Base-by-base conservation (phyloP, 2,797 vertebrate genomes). In the Carduelis carduelis region DNA sequence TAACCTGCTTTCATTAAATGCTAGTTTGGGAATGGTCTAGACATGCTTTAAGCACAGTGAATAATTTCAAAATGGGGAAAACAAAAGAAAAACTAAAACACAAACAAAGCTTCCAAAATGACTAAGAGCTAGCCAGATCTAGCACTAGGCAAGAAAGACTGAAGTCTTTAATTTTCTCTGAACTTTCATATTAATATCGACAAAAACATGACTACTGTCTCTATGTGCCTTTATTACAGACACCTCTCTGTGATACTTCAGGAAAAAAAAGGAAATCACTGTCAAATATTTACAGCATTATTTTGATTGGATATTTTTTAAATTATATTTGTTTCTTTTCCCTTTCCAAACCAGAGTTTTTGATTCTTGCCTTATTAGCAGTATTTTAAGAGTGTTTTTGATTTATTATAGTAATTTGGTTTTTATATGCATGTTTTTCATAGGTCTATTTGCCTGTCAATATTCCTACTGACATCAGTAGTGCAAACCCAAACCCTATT, bases 1-100 rank as follows among this genome's bases (percentile, higher is more conserved):
- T 93, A 95, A 94, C 61, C 56, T 94, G 55, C 59, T 90, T 96
- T 89, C 65, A 93, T 93, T 85, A 93, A 93, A 59, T 71, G 32
- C 10, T 85, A 22, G 47, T 64, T 77, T 82, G 77, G 75, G 84
- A 87, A 70, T 39, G 82, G 66, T 57, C 53, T 75, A 82, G 63
- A 37, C 30, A 27, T 34, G n/a, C 52, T 90, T 70, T 61, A 84
- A 46, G 15, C 20, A 72, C 8, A 57, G 60, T 68, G 80, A 95
- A 84, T 81, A 89, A 92, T 90, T 90, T 71, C 43, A 72, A 89
- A 91, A 47, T 32, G 19, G 30, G 30, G 35, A 80, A 75, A 81
- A 35, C 20, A 86, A 81, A 64, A 39, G 41, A 61, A 32, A 70
- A 56, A 11, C 6, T n/a, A 50, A 76, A 93, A 44, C 37, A 80